Evolutionary conservation across 2,888 invertebrate species (phyloP).

Genomic region (Stenodema calcarata): DNA sequence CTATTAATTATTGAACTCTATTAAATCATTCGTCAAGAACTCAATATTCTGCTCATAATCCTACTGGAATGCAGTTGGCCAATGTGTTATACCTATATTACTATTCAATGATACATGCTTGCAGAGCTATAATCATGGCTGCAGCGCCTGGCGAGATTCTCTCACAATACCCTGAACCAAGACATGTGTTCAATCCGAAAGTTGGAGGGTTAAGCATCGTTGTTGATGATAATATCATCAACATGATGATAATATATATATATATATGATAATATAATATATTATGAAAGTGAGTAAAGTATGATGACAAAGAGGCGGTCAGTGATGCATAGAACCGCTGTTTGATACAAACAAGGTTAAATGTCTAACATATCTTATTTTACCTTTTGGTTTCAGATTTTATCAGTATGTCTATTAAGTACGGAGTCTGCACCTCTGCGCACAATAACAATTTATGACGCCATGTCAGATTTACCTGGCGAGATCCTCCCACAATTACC

Average conservation of each 20-base stretch:
- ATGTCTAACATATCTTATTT: too few relatives aligned
- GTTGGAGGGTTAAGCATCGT: slow-evolving; percentile 71
- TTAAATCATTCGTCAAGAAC: too few relatives aligned
- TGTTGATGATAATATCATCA: too few relatives aligned
- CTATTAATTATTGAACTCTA: too few relatives aligned
- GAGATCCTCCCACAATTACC: slow-evolving; percentile 77
- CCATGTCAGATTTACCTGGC: slow-evolving; percentile 82
- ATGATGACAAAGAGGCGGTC: too few relatives aligned
- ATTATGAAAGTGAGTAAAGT: slow-evolving; percentile 59
- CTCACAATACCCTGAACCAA: slow-evolving; percentile 80
- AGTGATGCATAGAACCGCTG: too few relatives aligned
- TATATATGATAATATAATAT: too few relatives aligned
- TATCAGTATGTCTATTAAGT: slow-evolving; percentile 68
- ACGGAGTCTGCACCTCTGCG: slow-evolving; percentile 76
- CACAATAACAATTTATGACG: slow-evolving; percentile 80
- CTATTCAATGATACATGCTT: background rate
- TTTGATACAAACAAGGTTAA: too few relatives aligned
- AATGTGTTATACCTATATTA: background rate
- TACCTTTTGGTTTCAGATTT: slow-evolving; percentile 61
- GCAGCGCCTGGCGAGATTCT: slow-evolving; percentile 79
- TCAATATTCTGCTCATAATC: too few relatives aligned
- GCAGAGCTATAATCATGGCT: slow-evolving; percentile 75
- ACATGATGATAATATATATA: too few relatives aligned
- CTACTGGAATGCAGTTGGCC: too few relatives aligned
- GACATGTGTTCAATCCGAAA: slow-evolving; percentile 75